Evolutionary conservation across 2,113 vertebrate genomes (phyloP).

Genomic region (Clarias batrachus): DNA sequence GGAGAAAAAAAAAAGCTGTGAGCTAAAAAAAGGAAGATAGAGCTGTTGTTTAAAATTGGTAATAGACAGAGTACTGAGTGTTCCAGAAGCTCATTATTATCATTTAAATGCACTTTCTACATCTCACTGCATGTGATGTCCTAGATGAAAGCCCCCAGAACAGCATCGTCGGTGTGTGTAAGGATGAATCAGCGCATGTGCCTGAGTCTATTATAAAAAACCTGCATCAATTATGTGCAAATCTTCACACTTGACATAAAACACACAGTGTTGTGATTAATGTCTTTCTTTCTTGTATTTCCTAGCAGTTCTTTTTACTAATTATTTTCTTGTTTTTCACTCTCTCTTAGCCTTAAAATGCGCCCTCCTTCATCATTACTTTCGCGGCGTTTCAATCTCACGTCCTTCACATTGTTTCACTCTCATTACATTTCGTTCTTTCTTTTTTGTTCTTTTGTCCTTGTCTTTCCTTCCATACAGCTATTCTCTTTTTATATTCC

Average conservation of each 20-base stretch:
- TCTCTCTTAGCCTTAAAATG: not conserved
- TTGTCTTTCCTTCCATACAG: not conserved
- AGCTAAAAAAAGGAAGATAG: not conserved
- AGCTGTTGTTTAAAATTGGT: not conserved
- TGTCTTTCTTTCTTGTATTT: not conserved
- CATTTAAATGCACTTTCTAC: not conserved
- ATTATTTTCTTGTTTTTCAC: not conserved
- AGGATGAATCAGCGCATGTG: not conserved
- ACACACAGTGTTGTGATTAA: not conserved
- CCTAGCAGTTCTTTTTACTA: not conserved
- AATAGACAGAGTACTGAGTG: not conserved
- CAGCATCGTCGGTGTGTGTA: not conserved
- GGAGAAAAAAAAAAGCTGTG: not conserved
- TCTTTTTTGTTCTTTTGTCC: no score
- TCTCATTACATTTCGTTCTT: not conserved
- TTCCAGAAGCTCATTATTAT: not conserved
- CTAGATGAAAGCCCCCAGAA: not conserved
- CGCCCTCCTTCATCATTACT: not conserved
- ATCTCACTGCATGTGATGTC: not conserved
- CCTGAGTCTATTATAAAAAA: not conserved
- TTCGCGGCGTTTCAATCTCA: not conserved
- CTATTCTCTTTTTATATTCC: no score
- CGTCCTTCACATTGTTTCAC: not conserved
- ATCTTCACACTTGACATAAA: constrained; percentile 1
- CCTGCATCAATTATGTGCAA: not conserved